These are phyloP conservation scores for Unio delphinus DNA, from an alignment of 2,888 invertebrate species.

Conservation along the genomic window DNA sequence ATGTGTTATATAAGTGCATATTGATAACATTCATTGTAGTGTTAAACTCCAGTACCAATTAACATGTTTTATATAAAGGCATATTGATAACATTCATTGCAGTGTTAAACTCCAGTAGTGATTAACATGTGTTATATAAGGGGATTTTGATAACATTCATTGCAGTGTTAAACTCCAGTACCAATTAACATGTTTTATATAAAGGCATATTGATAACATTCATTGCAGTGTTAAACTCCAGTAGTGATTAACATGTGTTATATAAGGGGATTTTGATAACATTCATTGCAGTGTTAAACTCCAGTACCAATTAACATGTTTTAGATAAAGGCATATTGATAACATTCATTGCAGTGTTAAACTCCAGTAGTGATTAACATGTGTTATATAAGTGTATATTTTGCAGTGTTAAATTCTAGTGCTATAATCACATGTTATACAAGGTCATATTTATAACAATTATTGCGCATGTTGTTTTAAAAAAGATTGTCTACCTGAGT, in stretches of 20 bases:
- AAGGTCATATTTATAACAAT: background rate
- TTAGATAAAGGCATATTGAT: background rate
- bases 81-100: too few species aligned
- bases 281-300: background rate
- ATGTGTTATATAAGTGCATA: background rate
- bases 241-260: background rate
- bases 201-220: too few species aligned
- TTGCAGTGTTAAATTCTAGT: background rate
- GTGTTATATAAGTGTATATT: background rate
- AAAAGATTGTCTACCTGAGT: constrained; percentile 56
- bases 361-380: background rate
- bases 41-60: background rate
- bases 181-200: too few species aligned
- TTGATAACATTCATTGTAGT: background rate
- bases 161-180: background rate
- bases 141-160: background rate
- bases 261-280: background rate
- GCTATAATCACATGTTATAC: background rate
- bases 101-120: too few species aligned
- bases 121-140: background rate
- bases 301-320: background rate
- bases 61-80: too few species aligned
- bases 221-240: too few species aligned
- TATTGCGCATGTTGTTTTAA: background rate
- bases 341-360: background rate